Percentiles rank a stretch among this genome's conserved stretches.
Conservation (phyloP, 1,140 invertebrate genomes). For the Drosophila truncata region DNA sequence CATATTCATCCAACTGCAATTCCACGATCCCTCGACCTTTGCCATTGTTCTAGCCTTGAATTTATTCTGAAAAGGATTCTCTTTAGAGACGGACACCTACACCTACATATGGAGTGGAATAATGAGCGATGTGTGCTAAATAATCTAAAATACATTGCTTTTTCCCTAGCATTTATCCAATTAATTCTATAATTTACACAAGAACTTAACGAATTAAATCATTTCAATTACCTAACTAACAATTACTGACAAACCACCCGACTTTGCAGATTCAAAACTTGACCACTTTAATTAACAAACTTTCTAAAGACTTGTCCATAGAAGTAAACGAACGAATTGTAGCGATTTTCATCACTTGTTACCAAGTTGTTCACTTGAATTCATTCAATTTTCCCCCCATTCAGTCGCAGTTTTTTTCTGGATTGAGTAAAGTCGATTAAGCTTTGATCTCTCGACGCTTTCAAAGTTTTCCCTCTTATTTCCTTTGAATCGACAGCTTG, state of each 20-base stretch:
- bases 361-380: conserved; percentile 20
- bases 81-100: not conserved
- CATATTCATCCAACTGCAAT: not conserved
- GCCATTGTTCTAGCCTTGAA: not conserved
- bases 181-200: too few relatives aligned
- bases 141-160: too few relatives aligned
- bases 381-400: conserved; percentile 37
- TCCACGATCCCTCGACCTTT: not conserved
- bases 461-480: conserved; percentile 28
- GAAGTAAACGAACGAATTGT: conserved; percentile 8
- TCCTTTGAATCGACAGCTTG: conserved; percentile 11
- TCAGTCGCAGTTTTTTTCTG: conserved; percentile 5
- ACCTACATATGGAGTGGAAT: not conserved
- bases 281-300: too few relatives aligned
- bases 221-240: too few relatives aligned
- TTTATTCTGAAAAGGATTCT: conserved; percentile 21
- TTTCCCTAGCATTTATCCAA: too few relatives aligned
- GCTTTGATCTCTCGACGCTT: conserved; percentile 48
- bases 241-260: too few relatives aligned
- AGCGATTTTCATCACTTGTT: conserved; percentile 34
- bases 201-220: too few relatives aligned
- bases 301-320: too few relatives aligned
- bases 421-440: conserved; percentile 44
- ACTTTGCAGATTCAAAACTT: too few relatives aligned
- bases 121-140: too few relatives aligned